Evolutionary conservation across 2,113 vertebrate species (phyloP).

Genomic region (Perca schrenkii): DNA sequence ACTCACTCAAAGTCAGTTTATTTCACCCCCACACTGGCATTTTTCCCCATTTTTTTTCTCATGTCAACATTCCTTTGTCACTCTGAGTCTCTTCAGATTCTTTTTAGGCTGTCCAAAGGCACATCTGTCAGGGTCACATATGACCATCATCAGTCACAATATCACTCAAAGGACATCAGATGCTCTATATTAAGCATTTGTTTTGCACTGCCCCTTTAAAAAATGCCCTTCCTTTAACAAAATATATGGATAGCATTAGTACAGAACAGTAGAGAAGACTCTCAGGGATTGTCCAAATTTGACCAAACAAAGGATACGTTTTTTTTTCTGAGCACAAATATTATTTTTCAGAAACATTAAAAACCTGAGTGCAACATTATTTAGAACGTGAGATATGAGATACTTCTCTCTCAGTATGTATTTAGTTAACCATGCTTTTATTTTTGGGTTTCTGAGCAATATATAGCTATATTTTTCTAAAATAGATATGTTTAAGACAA

Average conservation of each 20-base stretch:
- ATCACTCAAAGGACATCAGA: neutral
- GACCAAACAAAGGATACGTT: neutral
- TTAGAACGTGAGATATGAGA: neutral
- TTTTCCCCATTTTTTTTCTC: neutral
- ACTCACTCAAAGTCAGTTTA: slow-evolving; percentile 8
- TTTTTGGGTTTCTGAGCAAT: neutral
- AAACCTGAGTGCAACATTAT: neutral
- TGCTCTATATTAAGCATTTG: neutral
- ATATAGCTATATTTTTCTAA: too few species aligned
- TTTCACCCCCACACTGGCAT: neutral
- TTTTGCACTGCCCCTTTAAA: neutral
- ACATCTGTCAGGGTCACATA: slow-evolving; percentile 13
- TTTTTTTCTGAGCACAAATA: neutral
- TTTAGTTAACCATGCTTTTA: neutral
- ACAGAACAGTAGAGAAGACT: neutral
- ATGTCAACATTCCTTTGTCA: neutral
- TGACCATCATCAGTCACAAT: neutral
- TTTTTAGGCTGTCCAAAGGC: neutral
- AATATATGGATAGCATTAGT: slow-evolving; percentile 9
- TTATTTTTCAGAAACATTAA: neutral
- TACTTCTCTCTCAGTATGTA: neutral
- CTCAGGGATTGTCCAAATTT: too few species aligned
- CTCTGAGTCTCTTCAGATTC: neutral
- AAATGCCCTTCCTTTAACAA: neutral
- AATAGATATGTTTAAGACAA: neutral